These are phyloP conservation scores for Triops cancriformis DNA, from an alignment of 1,140 invertebrate species.

Conservation along the genomic window DNA sequence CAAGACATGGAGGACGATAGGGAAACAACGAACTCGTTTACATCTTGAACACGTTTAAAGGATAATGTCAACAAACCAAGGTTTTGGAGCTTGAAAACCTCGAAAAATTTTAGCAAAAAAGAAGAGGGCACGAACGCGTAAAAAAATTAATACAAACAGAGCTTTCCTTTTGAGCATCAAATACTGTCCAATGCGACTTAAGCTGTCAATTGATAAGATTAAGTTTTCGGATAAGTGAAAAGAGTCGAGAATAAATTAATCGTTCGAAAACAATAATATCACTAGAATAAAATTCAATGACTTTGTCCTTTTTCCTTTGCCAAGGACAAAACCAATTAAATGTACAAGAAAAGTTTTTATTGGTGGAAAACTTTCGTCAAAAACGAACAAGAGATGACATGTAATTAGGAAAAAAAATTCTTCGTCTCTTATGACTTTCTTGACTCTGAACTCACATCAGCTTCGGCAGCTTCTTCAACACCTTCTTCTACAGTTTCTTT, in stretches of 20 bases:
- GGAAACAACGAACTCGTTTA: neutral
- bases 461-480: slow-evolving; percentile 31
- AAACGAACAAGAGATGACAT: neutral
- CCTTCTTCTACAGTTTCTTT: slow-evolving; percentile 39
- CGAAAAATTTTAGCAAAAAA: neutral
- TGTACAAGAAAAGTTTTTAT: neutral
- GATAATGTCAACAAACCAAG: no score
- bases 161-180: neutral
- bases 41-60: no score
- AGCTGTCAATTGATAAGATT: neutral
- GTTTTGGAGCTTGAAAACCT: neutral
- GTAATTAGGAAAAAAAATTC: neutral
- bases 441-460: neutral
- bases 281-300: neutral
- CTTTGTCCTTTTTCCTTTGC: neutral
- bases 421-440: neutral
- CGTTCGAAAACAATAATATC: neutral
- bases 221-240: neutral
- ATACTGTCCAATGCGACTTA: neutral
- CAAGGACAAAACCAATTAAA: neutral
- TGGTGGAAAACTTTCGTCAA: neutral
- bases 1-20: neutral
- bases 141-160: neutral
- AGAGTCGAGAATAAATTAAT: neutral
- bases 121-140: no score